Evolutionary conservation across 2,888 invertebrate genomes (phyloP).

Genomic region (Arenicola marina): DNA sequence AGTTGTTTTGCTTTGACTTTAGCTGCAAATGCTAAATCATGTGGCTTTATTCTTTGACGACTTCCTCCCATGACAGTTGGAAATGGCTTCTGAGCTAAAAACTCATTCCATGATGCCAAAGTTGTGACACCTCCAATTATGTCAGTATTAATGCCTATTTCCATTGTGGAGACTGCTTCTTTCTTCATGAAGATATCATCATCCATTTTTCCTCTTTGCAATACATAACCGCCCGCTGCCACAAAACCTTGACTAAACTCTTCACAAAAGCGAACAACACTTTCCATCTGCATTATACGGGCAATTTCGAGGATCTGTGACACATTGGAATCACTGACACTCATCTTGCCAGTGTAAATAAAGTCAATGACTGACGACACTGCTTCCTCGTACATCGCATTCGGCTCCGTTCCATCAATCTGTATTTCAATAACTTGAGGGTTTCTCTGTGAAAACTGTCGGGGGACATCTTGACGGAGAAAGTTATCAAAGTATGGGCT

Average conservation of each 20-base stretch:
- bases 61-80: no score
- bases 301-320: conserved; percentile 51
- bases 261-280: conserved; percentile 37
- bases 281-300: conserved; percentile 53
- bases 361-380: conserved; percentile 52
- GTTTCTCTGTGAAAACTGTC: conserved; percentile 52
- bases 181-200: no score
- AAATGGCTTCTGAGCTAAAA: no score
- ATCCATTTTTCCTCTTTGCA: no score
- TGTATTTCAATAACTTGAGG: conserved; percentile 58
- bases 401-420: conserved; percentile 61
- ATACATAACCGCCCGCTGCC: no score
- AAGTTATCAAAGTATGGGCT: conserved; percentile 55
- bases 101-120: no score
- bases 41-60: no score
- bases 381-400: conserved; percentile 41
- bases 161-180: no score
- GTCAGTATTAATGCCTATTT: no score
- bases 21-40: neutral
- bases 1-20: neutral
- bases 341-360: conserved; percentile 52
- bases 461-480: conserved; percentile 49
- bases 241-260: conserved; percentile 14
- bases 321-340: conserved; percentile 37
- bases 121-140: no score